Evolutionary conservation across 2,797 vertebrate genomes (phyloP).

Genomic region (Martes flavigula): DNA sequence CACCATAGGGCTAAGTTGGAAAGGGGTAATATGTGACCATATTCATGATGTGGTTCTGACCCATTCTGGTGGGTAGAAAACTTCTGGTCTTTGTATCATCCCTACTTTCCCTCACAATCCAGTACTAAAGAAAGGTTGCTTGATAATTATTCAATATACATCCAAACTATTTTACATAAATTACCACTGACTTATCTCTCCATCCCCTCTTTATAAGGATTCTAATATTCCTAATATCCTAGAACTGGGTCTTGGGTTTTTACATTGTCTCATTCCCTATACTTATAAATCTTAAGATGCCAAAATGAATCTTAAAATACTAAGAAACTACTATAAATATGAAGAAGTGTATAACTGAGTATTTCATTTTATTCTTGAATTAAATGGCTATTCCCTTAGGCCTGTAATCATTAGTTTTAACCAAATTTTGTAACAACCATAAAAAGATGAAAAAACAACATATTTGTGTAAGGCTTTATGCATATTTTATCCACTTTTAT

Average conservation of each 20-base stretch:
- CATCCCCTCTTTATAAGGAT: neutral
- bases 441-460: constrained; percentile 45
- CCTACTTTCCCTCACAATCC: neutral
- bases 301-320: neutral
- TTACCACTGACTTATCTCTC: neutral
- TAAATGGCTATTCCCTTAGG: constrained; percentile 22
- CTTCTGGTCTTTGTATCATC: neutral
- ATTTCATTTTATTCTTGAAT: constrained; percentile 49
- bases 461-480: constrained; percentile 28
- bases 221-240: constrained; percentile 1
- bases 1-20: neutral
- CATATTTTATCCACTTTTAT: constrained; percentile 58
- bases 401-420: constrained; percentile 35
- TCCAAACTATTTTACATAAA: neutral
- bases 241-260: neutral
- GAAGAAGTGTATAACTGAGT: neutral
- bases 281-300: neutral
- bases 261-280: neutral
- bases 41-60: neutral
- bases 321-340: neutral
- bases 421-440: constrained; percentile 35
- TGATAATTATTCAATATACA: neutral
- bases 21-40: neutral
- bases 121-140: neutral
- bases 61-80: neutral